Evolutionary conservation across 2,113 vertebrate genomes (phyloP), one percentile per base, ranked within the genome.

Genomic region (Oncorhynchus tshawytscha): DNA sequence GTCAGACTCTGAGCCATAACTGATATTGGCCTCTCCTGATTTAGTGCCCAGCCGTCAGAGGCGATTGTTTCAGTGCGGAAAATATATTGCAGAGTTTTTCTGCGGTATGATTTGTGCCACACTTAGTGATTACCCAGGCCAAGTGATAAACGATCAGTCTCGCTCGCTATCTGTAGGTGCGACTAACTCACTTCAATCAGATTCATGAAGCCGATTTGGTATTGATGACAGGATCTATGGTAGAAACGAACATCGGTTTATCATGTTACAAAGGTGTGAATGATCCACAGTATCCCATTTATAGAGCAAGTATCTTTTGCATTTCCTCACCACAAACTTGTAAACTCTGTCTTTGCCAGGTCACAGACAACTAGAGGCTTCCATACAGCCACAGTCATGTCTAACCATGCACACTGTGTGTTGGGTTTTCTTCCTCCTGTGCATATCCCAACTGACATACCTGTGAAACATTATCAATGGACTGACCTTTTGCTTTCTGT

Each of bases 21-120:
- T 59, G 64, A 27, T 48, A 76, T 76, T 57, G 45, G 12, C 22
- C 49, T 69, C 20, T 27, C n/a, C 18, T 25, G 66, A 45, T 70
- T 60, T 29, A 39, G 54, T 29, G 67, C 22, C 20, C 9, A 24
- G n/a, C 51, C 34, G 22, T 70, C 67, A 76, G 22, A 60, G 34
- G 29, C 22, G 4, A 67, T 51, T 54, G 39, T 27, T 24, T 60
- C 29, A 29, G 45, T 18, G 48, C 11, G 25, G 34, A 31, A 15
- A 54, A 39, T 60, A 25, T 59, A 60, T 45, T n/a, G 49, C 25
- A 29, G 1, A 27, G 27, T 22, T 7, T 31, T 11, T 74, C 65
- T 15, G 65, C 15, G 7, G 25, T 49, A 15, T 68, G 39, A 75
- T 75, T 75, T 57, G 65, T 20, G 65, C 39, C 24, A 54, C 45